Base-by-base conservation (phyloP, 37 sponge, comb jelly and placozoan species). In the Halisarca cf. caerulea region DNA sequence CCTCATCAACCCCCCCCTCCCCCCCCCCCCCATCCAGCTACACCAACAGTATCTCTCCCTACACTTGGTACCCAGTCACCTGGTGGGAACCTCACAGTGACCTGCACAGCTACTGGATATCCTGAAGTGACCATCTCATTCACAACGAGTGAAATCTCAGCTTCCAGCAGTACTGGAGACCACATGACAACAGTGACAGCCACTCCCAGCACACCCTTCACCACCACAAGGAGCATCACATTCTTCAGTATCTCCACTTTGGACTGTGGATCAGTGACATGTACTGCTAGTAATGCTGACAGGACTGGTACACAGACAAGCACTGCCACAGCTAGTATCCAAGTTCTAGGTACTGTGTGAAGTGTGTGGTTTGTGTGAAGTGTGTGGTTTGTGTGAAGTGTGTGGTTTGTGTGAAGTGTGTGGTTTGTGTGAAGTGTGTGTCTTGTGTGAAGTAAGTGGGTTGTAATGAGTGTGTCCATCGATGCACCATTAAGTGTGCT, bases 231-330 rank as follows among this genome's bases (percentile, higher is more conserved):
- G 43, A 74, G 43, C 41, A 40, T 74, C 20, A 74, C 77, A 40
- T n/a, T 74, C 45, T 40, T 20, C 77, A 74, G 24, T 74, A 37
- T 74, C 38, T 41, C 77, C 24, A 20, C 6, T 8, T 40, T 24
- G 20, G 77, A 74, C 77, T 74, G 77, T 74, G 77, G 45, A 44
- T 33, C 77, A 74, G 77, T 74, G 77, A 74, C 45, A 41, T 74
- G 77, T 74, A 40, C 38, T 11, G 77, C 45, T 44, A 43, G 45
- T n/a, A 74, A 74, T 37, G 23, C 42, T 11, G 36, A 74, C 44
- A 41, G 45, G 18, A 37, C 32, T 74, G 44, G 44, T 4, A 39
- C 45, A 74, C 77, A 41, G 17, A 74, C 45, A 44, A 44, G 41
- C 45, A 37, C 38, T 36, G 77, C 45, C 32, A 40, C 45, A 44